Evolutionary conservation across 2,797 vertebrate genomes (phyloP), one percentile per base, ranked within the genome.

Genomic region (Scyliorhinus canicula): DNA sequence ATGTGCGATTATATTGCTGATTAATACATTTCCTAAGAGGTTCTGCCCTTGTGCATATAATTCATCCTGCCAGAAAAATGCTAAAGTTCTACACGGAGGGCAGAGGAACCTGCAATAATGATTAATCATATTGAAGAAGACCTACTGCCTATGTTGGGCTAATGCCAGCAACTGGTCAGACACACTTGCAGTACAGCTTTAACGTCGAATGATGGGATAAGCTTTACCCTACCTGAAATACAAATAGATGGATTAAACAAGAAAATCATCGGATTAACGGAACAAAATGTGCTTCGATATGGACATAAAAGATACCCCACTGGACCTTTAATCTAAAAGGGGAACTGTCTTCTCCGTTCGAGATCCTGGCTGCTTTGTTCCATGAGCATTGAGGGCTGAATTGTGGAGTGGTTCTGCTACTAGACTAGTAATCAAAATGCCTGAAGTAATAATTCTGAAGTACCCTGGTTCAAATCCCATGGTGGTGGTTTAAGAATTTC

Each of bases 61-160:
- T 40, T 90, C 35, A 35, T 63, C 57, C 57, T 63, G 35, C 35
- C 35, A 90, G 63, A 90, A 31, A 57, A 88, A 88, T 24, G 14
- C 52, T n/a, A 31, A 88, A 88, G n/a, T 57, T 57, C 52, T 35
- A 57, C 85, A 35, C 52, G 2, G 28, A 90, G 35, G 55, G 7
- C 86, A 90, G 86, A 63, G 86, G 11, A 90, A 24, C 55, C 63
- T 90, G 35, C 57, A 90, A 90, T 90, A 40, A 90, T 90, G 55
- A 90, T 57, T 90, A 63, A 63, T 90, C 86, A 90, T 35, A 35
- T 90, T 40, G 14, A 90, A 40, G 55, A 40, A 90, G 63, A n/a
- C n/a, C 35, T 60, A 63, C 31, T 63, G 1, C 57, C 52, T 16
- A 16, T 90, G 19, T 2, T 21, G 19, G 35, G 14, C 14, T 60